Conservation (phyloP, 2,888 invertebrate species). For the Chromoteleia sp. region DNA sequence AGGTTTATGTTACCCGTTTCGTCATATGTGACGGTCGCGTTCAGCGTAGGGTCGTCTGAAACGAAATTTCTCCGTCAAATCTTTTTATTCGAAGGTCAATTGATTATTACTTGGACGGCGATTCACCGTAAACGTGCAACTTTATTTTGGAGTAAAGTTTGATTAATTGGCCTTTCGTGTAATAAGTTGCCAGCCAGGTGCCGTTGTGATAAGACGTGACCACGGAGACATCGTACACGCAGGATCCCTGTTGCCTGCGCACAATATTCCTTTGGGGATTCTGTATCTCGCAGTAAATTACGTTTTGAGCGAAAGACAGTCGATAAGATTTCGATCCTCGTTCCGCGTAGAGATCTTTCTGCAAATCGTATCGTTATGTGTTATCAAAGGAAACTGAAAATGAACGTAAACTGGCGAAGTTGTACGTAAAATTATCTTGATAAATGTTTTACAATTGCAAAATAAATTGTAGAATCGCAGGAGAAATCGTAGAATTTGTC, state of each 20-base stretch:
- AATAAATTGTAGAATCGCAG: no score
- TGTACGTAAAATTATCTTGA: not conserved
- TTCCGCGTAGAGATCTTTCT: slow-evolving; percentile 48
- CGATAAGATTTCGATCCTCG: slow-evolving; percentile 47
- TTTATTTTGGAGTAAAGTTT: slow-evolving; percentile 62
- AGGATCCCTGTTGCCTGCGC: slow-evolving; percentile 64
- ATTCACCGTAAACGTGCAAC: slow-evolving; percentile 74
- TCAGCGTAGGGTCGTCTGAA: slow-evolving; percentile 67
- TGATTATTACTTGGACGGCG: no score
- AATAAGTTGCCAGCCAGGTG: slow-evolving; percentile 76
- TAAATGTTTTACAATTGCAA: no score
- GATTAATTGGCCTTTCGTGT: slow-evolving; percentile 54
- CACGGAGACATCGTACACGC: slow-evolving; percentile 68
- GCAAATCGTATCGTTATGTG: slow-evolving; percentile 13
- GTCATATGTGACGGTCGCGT: slow-evolving; percentile 57
- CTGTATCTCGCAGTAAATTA: slow-evolving; percentile 73
- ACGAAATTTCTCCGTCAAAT: slow-evolving; percentile 14
- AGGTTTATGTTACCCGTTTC: slow-evolving; percentile 71
- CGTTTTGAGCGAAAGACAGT: slow-evolving; percentile 46
- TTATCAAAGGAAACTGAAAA: not conserved
- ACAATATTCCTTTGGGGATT: slow-evolving; percentile 74
- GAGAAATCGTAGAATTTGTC: no score
- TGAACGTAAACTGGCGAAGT: not conserved
- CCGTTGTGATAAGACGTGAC: slow-evolving; percentile 76
- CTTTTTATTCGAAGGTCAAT: not conserved